Evolutionary conservation across 1,140 invertebrate species (phyloP).

Genomic region (Drosophila lowei): DNA sequence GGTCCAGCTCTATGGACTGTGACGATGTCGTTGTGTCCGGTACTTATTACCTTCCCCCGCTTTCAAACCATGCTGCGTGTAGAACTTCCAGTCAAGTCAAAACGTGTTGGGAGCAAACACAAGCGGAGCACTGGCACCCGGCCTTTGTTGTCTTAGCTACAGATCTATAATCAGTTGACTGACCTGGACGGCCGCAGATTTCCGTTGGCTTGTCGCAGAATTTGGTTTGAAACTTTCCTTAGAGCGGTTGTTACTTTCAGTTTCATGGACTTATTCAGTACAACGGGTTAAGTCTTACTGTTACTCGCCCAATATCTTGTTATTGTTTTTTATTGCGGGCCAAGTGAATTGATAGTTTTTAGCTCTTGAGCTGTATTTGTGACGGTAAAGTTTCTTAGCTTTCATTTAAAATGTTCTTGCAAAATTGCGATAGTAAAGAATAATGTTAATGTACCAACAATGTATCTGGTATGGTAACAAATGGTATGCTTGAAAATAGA

Average conservation of each 20-base stretch:
- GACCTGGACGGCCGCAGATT: not conserved
- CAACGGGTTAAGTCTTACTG: no score
- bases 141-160: slow-evolving; percentile 55
- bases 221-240: not conserved
- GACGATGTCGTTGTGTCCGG: slow-evolving; percentile 19
- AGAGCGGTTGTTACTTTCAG: slow-evolving; percentile 27
- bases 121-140: slow-evolving; percentile 17
- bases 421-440: no score
- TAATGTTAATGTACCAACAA: no score
- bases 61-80: not conserved
- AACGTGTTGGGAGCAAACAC: slow-evolving; percentile 30
- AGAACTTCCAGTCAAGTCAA: not conserved
- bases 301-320: no score
- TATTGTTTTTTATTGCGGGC: no score
- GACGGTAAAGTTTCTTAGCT: no score
- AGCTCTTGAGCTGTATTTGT: no score
- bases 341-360: no score
- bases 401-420: no score
- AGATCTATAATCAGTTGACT: slow-evolving; percentile 32
- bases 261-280: slow-evolving; percentile 6
- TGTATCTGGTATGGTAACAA: no score
- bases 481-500: no score
- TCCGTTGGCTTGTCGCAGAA: slow-evolving; percentile 1
- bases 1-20: slow-evolving; percentile 35
- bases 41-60: not conserved